These are phyloP conservation scores for Litoditis marina DNA, from an alignment of 2,888 invertebrate species.

Conservation along the genomic window DNA sequence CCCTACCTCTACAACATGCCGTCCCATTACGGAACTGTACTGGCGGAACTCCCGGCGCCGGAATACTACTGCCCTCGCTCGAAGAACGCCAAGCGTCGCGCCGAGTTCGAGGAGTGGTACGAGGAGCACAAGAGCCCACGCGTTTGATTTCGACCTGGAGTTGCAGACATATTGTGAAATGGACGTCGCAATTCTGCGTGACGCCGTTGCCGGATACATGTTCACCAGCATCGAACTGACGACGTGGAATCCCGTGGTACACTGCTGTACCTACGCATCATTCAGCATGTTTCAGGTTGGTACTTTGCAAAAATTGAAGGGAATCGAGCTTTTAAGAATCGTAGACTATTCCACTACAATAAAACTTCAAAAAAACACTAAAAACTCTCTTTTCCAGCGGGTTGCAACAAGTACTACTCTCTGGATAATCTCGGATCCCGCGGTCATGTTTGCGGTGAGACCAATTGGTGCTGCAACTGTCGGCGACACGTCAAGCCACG, in stretches of 20 bases:
- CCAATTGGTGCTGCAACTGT: not conserved
- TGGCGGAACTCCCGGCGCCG: not conserved
- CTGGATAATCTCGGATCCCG: not conserved
- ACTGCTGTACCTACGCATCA: too few relatives aligned
- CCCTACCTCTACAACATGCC: not conserved
- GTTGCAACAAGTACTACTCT: not conserved
- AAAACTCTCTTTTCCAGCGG: too few relatives aligned
- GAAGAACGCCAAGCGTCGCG: not conserved
- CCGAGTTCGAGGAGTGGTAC: not conserved
- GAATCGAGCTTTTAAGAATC: too few relatives aligned
- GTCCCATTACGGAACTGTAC: not conserved
- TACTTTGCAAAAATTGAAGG: too few relatives aligned
- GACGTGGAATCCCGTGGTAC: not conserved
- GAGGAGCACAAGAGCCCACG: not conserved
- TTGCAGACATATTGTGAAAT: not conserved
- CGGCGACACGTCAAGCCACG: not conserved
- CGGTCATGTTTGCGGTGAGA: not conserved
- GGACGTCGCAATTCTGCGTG: not conserved
- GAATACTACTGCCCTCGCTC: not conserved
- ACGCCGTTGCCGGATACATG: not conserved
- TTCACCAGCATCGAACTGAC: not conserved
- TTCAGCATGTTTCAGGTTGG: too few relatives aligned
- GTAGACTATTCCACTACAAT: too few relatives aligned
- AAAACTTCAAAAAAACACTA: too few relatives aligned
- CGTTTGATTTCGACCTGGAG: constrained; percentile 1